Percentiles rank a stretch among this genome's conserved stretches.
phyloP scores from a whole-genome alignment of 2,888 invertebrate genomes.

The Frankliniella fusca region DNA sequence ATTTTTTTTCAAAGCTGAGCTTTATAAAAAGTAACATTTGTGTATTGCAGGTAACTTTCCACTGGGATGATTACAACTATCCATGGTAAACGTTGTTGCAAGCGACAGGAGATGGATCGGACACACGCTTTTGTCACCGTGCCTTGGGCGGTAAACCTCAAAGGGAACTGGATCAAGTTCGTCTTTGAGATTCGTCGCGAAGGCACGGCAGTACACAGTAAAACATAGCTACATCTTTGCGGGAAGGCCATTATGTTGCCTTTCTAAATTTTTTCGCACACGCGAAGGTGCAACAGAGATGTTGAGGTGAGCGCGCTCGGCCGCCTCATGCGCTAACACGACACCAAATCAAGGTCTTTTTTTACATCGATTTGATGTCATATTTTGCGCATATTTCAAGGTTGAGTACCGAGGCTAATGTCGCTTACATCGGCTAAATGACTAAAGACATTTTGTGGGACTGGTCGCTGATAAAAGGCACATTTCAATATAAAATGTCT shows the following conservation, averaged over 20 bases:
- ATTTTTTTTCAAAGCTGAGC: neutral
- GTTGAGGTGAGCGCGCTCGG: no score
- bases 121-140: no score
- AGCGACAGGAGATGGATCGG: neutral
- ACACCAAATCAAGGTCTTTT: no score
- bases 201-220: neutral
- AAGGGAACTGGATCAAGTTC: neutral
- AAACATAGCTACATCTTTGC: no score
- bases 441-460: neutral
- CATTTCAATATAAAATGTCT: neutral
- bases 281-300: no score
- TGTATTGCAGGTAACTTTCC: constrained; percentile 2
- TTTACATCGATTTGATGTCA: no score
- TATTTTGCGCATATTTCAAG: no score
- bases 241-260: no score
- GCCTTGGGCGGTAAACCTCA: neutral
- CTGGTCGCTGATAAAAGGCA: neutral
- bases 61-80: neutral
- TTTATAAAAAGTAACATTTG: neutral
- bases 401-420: no score
- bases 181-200: neutral
- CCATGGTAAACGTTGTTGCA: neutral
- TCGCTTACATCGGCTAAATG: no score
- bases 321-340: no score
- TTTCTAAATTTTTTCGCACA: no score